Conservation (phyloP, 2,797 vertebrate species). For the Xiphorhynchus erythropygius region DNA sequence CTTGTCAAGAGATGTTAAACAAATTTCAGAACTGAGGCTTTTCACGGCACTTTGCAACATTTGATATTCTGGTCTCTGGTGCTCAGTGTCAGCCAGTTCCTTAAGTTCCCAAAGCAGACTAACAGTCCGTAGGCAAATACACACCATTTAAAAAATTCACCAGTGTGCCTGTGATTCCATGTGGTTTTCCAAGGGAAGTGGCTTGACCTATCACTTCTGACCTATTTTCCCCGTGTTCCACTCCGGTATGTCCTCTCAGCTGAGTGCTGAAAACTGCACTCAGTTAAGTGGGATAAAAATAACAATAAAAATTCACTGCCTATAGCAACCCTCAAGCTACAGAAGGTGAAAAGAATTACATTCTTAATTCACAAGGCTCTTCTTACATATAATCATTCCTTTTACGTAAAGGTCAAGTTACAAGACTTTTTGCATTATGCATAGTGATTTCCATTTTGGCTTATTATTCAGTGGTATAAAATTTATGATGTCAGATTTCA, state of each 20-base stretch:
- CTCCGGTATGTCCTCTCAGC: slow-evolving; percentile 27
- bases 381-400: slow-evolving; percentile 53
- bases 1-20: neutral
- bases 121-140: neutral
- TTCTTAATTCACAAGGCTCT: slow-evolving; percentile 75
- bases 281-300: slow-evolving; percentile 20
- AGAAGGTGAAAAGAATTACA: slow-evolving; percentile 75
- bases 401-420: slow-evolving; percentile 66
- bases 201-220: neutral
- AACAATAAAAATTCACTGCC: slow-evolving; percentile 42
- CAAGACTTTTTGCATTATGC: slow-evolving; percentile 54
- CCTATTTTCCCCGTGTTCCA: neutral
- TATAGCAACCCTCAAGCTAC: slow-evolving; percentile 51
- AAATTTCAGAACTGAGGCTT: neutral
- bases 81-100: neutral
- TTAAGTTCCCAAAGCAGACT: neutral
- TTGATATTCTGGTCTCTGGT: neutral
- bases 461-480: slow-evolving; percentile 56
- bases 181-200: neutral
- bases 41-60: neutral
- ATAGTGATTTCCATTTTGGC: slow-evolving; percentile 66
- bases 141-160: neutral
- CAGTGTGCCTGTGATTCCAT: neutral
- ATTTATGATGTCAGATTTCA: slow-evolving; percentile 58
- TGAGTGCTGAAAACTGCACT: neutral